Conservation (phyloP, 2,797 vertebrate genomes). For the Nyctibius grandis region DNA sequence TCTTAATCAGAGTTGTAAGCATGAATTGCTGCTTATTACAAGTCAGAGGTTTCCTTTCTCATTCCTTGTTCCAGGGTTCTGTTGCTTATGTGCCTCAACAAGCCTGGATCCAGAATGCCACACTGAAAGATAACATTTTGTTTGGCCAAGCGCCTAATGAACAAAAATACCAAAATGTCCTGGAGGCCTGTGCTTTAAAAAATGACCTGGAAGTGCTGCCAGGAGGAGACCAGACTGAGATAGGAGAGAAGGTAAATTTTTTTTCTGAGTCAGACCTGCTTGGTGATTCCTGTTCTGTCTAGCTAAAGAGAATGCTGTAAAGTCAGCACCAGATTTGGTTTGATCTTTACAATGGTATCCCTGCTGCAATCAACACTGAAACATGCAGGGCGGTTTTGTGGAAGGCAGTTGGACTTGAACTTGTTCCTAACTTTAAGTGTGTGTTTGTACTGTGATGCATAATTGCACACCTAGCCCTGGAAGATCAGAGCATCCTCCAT, state of each 20-base stretch:
- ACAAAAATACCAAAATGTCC: constrained; percentile 80
- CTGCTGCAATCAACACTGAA: neutral
- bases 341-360: neutral
- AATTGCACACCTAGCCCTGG: neutral
- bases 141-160: constrained; percentile 84
- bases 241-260: constrained; percentile 91
- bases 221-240: constrained; percentile 92
- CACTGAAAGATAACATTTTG: constrained; percentile 91
- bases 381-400: neutral
- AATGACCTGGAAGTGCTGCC: constrained; percentile 92
- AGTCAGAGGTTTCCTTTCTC: neutral
- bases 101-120: constrained; percentile 97
- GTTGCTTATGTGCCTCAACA: constrained; percentile 96
- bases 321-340: neutral
- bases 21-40: neutral
- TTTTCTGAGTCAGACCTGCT: neutral
- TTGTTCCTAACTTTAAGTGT: neutral
- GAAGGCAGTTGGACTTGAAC: neutral
- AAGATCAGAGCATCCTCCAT: neutral
- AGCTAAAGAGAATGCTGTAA: neutral
- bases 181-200: constrained; percentile 91
- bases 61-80: constrained; percentile 80
- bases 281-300: neutral
- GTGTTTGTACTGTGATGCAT: neutral
- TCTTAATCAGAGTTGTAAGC: neutral